Evolutionary conservation across 2,113 vertebrate genomes (phyloP).

Genomic region (Anolis sagrei): DNA sequence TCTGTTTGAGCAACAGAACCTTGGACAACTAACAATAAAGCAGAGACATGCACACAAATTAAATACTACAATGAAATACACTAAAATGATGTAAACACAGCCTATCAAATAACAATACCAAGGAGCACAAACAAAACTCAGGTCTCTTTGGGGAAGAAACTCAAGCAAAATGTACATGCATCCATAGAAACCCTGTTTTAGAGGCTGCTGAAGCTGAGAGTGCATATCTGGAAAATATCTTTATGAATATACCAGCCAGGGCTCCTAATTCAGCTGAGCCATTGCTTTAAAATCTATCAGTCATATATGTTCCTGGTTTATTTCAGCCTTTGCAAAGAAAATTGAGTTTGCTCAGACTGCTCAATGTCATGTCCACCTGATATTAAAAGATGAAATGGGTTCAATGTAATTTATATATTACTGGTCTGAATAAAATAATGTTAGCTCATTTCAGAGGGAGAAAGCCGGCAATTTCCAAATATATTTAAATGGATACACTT

Average conservation of each 20-base stretch:
- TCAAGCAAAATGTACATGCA: not conserved
- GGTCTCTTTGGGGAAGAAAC: not conserved
- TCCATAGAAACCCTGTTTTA: not conserved
- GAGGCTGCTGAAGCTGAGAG: not conserved
- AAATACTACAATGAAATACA: not conserved
- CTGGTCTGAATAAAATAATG: not conserved
- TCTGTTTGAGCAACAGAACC: not conserved
- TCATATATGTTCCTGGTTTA: not conserved
- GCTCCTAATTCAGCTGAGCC: not conserved
- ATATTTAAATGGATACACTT: not conserved
- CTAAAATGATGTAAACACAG: conserved; percentile 6
- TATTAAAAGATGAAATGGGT: not conserved
- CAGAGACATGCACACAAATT: not conserved
- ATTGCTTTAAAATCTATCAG: not conserved
- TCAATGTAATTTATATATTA: conserved; percentile 8
- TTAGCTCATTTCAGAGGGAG: not conserved
- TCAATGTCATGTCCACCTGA: not conserved
- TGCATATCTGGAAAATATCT: not conserved
- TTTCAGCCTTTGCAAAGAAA: not conserved
- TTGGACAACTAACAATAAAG: not conserved
- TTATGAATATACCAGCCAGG: not conserved
- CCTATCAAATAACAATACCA: not conserved
- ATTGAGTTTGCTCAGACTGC: not conserved
- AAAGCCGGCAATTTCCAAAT: not conserved
- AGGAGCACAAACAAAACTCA: not conserved